These are phyloP conservation scores for Prosapia bicincta DNA, from an alignment of 2,888 invertebrate species.

Conservation along the genomic window DNA sequence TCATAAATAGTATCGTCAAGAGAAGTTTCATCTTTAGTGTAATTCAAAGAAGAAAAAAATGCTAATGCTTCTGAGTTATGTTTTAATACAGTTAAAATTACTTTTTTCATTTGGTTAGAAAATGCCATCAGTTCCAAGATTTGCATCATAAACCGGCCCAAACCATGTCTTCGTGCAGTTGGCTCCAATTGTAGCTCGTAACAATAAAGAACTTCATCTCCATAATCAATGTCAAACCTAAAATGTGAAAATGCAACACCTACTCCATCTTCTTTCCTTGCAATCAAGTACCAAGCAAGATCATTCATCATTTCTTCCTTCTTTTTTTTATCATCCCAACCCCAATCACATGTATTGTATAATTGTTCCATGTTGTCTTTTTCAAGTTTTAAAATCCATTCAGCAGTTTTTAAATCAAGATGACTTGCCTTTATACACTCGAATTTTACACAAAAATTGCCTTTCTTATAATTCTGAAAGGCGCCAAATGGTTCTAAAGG, in stretches of 20 bases:
- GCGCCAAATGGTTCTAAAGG: neutral
- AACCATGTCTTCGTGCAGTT: constrained; percentile 66
- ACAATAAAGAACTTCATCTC: constrained; percentile 72
- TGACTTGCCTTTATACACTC: neutral
- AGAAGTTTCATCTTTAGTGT: constrained; percentile 59
- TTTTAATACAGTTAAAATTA: constrained; percentile 78
- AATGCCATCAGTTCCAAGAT: constrained; percentile 72
- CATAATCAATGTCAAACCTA: constrained; percentile 78
- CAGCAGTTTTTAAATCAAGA: constrained; percentile 40
- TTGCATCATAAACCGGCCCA: constrained; percentile 79
- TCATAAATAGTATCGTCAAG: constrained; percentile 50
- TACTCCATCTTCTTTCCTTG: constrained; percentile 49
- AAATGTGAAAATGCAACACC: constrained; percentile 76
- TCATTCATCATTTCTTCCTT: constrained; percentile 69
- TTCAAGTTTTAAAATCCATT: constrained; percentile 72
- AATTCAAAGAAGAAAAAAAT: constrained; percentile 69
- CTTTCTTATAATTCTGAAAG: neutral
- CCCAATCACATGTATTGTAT: constrained; percentile 77
- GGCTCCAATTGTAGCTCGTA: constrained; percentile 84
- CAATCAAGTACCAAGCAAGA: constrained; percentile 69
- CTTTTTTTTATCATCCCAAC: constrained; percentile 74
- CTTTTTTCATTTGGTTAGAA: constrained; percentile 71
- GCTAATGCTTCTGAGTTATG: constrained; percentile 66
- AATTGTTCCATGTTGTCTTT: constrained; percentile 74
- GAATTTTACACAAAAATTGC: neutral